These are phyloP conservation scores for Myathropa florea DNA, from an alignment of 2,888 invertebrate species.

Conservation along the genomic window DNA sequence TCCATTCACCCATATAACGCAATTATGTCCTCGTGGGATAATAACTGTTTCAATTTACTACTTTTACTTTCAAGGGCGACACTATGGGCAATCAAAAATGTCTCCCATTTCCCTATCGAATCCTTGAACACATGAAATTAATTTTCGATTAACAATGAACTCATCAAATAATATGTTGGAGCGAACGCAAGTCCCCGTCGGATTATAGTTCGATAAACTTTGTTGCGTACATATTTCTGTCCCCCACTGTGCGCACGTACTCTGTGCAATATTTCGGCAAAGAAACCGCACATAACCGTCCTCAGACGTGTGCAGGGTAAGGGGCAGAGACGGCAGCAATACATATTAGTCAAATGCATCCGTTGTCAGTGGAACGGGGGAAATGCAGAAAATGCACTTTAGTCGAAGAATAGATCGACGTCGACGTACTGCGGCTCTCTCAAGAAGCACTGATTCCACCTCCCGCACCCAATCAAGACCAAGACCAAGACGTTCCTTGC, in stretches of 20 bases:
- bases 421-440: conserved; percentile 5
- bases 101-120: neutral
- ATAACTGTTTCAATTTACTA: neutral
- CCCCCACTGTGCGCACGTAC: neutral
- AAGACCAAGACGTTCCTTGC: neutral
- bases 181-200: too few relatives aligned
- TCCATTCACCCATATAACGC: neutral
- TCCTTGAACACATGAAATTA: neutral
- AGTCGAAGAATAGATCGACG: conserved; percentile 35
- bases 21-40: neutral
- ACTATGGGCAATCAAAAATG: neutral
- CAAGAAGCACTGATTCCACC: conserved; percentile 33
- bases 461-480: conserved; percentile 11
- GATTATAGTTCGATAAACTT: neutral
- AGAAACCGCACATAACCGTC: neutral
- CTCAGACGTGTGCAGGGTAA: neutral
- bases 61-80: neutral
- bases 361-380: conserved; percentile 4
- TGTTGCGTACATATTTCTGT: neutral
- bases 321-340: neutral
- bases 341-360: conserved; percentile 22
- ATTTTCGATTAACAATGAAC: neutral
- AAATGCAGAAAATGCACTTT: conserved; percentile 42
- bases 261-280: neutral
- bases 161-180: neutral